Evolutionary conservation across 2,113 vertebrate species (phyloP), one percentile per base, ranked within the genome.

Genomic region (Onychostoma macrolepis): DNA sequence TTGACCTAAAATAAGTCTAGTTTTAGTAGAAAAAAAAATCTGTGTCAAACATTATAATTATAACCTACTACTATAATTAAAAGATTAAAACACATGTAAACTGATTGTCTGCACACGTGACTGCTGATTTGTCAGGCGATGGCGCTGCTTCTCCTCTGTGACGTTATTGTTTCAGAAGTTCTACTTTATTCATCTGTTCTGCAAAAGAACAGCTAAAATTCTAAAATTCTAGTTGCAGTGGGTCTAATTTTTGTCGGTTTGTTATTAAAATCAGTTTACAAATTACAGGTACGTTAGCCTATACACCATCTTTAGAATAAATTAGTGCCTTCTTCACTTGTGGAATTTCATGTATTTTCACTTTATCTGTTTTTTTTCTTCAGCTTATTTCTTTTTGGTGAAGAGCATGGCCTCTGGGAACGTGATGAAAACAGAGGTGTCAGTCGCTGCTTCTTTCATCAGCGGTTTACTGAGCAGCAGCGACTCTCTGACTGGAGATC

Each of bases 381-480:
- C 13, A 13, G 11, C 13, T 6, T 38, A 10, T 5, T 19, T 65
- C 33, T 38, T 33, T 76, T 4, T 41, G 4, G 33, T 43, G 33
- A 61, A 41, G 43, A 84, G 11, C 13, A 82, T 45, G 38, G 21
- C 36, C 9, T n/a, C 41, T 85, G 69, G 30, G 1, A 4, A 69
- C 28, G 43, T 95, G 2, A 95, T 95, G 94, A 85, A 90, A 9
- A 95, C 95, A 33, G 95, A 96, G 91, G 96, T 96, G 87, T 94
- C 95, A 24, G 95, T 95, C 7, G 96, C 96, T 48, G 95, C 94
- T 26, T 93, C 94, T 3, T 96, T 96, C 90, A 90, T 96, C 24
- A 93, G 95, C 65, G 90, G 95, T 56, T 91, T 96, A 28, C 79
- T 96, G 83, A 92, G 94, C 63, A 94, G 94, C 6, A 93, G 93